phyloP scores from a whole-genome alignment of 2,888 invertebrate species.

The Eustalomyia histrio region DNA sequence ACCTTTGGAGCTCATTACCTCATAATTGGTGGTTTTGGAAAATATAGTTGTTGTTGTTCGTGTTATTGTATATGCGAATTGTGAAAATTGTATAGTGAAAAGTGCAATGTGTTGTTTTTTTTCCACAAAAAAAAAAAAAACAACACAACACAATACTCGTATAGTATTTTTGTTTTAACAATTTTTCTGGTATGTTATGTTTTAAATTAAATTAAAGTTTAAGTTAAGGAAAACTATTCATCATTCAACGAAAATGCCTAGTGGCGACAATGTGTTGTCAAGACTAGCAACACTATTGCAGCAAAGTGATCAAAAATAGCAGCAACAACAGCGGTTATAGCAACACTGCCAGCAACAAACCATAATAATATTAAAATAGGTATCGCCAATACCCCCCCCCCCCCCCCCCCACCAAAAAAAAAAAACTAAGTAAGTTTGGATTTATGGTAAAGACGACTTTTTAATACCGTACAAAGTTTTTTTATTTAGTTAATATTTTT shows the following conservation, averaged over 20 bases:
- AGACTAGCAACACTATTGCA: slow-evolving; percentile 42
- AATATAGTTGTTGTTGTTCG: slow-evolving; percentile 54
- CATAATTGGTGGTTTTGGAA: slow-evolving; percentile 65
- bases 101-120: slow-evolving; percentile 35
- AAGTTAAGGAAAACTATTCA: slow-evolving; percentile 62
- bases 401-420: too few species aligned
- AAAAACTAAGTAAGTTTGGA: neutral
- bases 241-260: slow-evolving; percentile 57
- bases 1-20: slow-evolving; percentile 64
- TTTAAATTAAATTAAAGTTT: slow-evolving; percentile 61
- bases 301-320: slow-evolving; percentile 36
- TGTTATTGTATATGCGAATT: slow-evolving; percentile 5
- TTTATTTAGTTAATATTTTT: too few species aligned
- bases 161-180: neutral
- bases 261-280: slow-evolving; percentile 64
- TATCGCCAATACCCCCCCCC: slow-evolving; percentile 22
- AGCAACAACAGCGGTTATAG: neutral
- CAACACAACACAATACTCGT: slow-evolving; percentile 12
- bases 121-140: slow-evolving; percentile 14
- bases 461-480: neutral
- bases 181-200: slow-evolving; percentile 27
- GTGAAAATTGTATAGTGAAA: slow-evolving; percentile 33
- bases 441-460: neutral
- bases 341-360: slow-evolving; percentile 6
- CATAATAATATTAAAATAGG: slow-evolving; percentile 23